Conservation (phyloP, 2,888 invertebrate species). For the Dryocosmus kuriphilus region DNA sequence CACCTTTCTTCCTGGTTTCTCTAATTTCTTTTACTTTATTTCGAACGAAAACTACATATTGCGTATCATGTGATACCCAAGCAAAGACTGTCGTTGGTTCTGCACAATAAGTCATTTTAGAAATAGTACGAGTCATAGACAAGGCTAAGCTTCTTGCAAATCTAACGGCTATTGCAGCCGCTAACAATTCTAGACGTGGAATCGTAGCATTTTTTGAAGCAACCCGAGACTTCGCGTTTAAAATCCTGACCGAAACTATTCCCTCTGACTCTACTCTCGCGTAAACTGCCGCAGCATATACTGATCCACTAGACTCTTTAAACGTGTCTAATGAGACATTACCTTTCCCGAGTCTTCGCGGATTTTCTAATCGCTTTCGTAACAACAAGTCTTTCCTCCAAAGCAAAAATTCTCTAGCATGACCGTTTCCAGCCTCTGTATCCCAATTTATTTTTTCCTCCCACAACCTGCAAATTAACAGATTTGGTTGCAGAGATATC, state of each 20-base stretch:
- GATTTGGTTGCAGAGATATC: constrained; percentile 50
- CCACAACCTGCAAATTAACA: no score
- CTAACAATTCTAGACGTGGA: constrained; percentile 67
- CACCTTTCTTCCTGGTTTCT: constrained; percentile 3
- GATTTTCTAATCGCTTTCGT: no score
- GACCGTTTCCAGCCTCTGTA: constrained; percentile 38
- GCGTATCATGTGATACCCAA: constrained; percentile 59
- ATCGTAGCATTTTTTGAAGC: no score
- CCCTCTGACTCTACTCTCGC: constrained; percentile 7
- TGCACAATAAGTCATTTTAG: constrained; percentile 57
- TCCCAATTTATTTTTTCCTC: constrained; percentile 50
- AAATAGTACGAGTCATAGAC: constrained; percentile 38
- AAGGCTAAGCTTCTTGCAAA: constrained; percentile 40
- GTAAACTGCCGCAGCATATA: neutral
- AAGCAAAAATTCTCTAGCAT: neutral
- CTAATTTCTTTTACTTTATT: constrained; percentile 64
- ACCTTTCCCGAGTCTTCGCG: no score
- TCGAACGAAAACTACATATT: constrained; percentile 60
- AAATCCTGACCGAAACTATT: constrained; percentile 35
- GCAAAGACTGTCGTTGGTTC: constrained; percentile 61
- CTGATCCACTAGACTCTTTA: constrained; percentile 18
- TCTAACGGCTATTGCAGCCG: constrained; percentile 61
- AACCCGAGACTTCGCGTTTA: constrained; percentile 63
- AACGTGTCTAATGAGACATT: no score
- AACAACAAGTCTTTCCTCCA: constrained; percentile 40